phyloP scores from a whole-genome alignment of 2,888 invertebrate species.

The Campoplex capitator region DNA sequence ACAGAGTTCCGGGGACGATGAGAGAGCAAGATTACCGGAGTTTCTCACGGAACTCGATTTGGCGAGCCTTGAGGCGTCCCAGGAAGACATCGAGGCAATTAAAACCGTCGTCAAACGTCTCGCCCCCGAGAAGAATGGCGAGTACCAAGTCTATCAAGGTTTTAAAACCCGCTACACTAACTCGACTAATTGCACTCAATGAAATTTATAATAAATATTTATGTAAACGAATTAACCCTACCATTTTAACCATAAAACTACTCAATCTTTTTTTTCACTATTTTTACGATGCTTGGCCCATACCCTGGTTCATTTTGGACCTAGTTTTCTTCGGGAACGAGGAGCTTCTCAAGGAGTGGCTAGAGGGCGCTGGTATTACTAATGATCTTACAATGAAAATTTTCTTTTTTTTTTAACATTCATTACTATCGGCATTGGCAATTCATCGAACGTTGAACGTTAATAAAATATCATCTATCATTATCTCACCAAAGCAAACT shows the following conservation, averaged over 20 bases:
- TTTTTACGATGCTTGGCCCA: conserved; percentile 52
- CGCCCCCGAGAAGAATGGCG: conserved; percentile 83
- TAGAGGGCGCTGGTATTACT: conserved; percentile 82
- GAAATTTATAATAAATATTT: not conserved
- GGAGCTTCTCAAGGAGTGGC: conserved; percentile 83
- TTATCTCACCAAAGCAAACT: not conserved
- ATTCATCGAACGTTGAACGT: not conserved
- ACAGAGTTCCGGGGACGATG: conserved; percentile 72
- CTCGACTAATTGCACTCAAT: conserved; percentile 19
- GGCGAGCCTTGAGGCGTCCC: conserved; percentile 78
- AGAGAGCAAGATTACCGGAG: conserved; percentile 78
- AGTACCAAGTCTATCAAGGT: conserved; percentile 84
- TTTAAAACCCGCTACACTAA: conserved; percentile 64
- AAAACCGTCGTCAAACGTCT: conserved; percentile 81
- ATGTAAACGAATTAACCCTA: not conserved
- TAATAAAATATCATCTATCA: not conserved
- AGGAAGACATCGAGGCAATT: conserved; percentile 80
- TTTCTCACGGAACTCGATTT: conserved; percentile 81
- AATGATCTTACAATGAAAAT: conserved; percentile 44
- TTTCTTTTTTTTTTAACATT: conserved; percentile 6
- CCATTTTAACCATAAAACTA: conserved; percentile 45
- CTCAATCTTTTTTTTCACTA: conserved; percentile 58
- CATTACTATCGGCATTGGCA: not conserved
- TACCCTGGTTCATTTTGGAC: conserved; percentile 54
- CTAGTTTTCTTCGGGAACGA: conserved; percentile 83